These are phyloP conservation scores for Sinotaia quadrata DNA, from an alignment of 2,888 invertebrate species.

Conservation along the genomic window DNA sequence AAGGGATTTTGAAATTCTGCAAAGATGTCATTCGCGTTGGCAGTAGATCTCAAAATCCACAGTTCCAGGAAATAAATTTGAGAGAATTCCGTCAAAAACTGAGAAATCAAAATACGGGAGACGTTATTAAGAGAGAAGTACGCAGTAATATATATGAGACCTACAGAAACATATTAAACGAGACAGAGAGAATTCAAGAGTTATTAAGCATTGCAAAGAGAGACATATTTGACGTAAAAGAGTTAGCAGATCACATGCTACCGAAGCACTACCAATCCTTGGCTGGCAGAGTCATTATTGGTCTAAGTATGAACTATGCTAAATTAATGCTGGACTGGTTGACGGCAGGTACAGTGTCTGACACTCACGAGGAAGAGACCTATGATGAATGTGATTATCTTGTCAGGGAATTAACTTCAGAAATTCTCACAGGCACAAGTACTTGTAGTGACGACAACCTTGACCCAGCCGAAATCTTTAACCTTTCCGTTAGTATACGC, in stretches of 20 bases:
- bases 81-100: constrained; percentile 32
- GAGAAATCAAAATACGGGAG: constrained; percentile 25
- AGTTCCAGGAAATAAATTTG: constrained; percentile 47
- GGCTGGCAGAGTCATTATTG: neutral
- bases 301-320: too few species aligned
- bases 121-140: constrained; percentile 26
- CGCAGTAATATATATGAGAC: constrained; percentile 43
- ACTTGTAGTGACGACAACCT: neutral
- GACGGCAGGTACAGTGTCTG: neutral
- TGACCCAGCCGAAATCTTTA: neutral
- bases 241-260: constrained; percentile 38
- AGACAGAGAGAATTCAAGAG: constrained; percentile 22
- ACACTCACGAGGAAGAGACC: neutral
- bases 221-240: constrained; percentile 34
- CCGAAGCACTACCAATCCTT: constrained; percentile 35
- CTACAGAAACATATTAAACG: constrained; percentile 35
- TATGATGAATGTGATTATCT: neutral
- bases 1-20: constrained; percentile 49
- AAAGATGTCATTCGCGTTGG: constrained; percentile 61
- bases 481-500: neutral
- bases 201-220: constrained; percentile 36
- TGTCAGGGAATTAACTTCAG: constrained; percentile 10
- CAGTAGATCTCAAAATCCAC: constrained; percentile 53
- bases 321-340: too few species aligned
- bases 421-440: constrained; percentile 8